These are phyloP conservation scores for Florisuga fusca DNA, from an alignment of 2,797 vertebrate species.

Conservation along the genomic window DNA sequence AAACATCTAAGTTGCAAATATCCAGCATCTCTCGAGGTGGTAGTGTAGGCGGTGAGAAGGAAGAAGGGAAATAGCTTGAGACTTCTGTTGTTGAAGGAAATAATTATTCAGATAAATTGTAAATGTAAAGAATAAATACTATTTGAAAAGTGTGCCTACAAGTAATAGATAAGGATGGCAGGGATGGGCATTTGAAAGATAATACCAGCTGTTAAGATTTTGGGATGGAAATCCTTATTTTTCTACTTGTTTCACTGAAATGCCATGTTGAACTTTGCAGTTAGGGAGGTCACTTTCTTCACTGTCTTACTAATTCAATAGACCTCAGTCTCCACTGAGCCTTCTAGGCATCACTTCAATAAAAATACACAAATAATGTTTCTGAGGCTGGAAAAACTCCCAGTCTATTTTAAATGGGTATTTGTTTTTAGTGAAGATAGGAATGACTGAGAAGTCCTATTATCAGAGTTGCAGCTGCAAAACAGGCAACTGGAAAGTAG, in stretches of 20 bases:
- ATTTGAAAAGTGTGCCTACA: neutral
- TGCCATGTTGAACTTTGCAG: neutral
- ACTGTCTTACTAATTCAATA: slow-evolving; percentile 31
- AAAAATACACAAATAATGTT: slow-evolving; percentile 35
- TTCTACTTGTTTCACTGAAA: neutral
- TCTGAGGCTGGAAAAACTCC: slow-evolving; percentile 26
- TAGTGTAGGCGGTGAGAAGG: slow-evolving; percentile 41
- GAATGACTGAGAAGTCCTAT: neutral
- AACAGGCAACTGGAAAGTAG: neutral
- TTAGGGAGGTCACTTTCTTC: slow-evolving; percentile 5
- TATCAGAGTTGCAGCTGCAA: neutral
- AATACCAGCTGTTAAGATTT: neutral
- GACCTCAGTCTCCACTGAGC: neutral
- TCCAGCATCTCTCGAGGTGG: neutral
- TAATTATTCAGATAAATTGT: slow-evolving; percentile 34
- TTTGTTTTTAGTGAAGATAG: slow-evolving; percentile 28
- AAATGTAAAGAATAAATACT: slow-evolving; percentile 32
- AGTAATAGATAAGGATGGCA: neutral
- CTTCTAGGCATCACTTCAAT: slow-evolving; percentile 41
- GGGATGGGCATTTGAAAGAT: neutral
- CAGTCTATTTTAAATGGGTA: neutral
- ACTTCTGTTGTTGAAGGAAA: slow-evolving; percentile 35
- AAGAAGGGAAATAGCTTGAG: slow-evolving; percentile 46
- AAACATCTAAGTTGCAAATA: neutral
- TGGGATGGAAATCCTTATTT: neutral